phyloP scores from a whole-genome alignment of 1,140 invertebrate genomes.

The Galendromus occidentalis region DNA sequence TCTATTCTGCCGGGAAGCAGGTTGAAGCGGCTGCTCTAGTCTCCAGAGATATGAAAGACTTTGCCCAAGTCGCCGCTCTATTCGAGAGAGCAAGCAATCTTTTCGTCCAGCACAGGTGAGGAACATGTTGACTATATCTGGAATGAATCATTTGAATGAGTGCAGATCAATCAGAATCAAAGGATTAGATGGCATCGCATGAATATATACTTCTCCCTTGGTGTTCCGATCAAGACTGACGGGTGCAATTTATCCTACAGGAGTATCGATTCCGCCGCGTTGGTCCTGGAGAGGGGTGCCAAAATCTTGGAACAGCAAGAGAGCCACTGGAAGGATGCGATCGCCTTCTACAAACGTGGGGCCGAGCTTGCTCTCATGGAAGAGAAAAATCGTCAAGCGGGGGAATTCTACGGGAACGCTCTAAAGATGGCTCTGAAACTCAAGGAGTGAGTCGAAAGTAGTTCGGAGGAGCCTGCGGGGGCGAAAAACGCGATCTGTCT shows the following conservation, averaged over 20 bases:
- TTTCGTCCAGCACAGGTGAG: background rate
- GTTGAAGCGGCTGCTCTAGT: background rate
- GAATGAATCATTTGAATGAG: background rate
- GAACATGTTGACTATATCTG: background rate
- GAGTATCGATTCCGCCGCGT: background rate
- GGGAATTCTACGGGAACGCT: background rate
- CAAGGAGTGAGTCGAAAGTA: background rate
- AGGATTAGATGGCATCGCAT: background rate
- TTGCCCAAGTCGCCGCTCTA: background rate
- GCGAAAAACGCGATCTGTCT: too few relatives aligned
- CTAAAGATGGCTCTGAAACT: background rate
- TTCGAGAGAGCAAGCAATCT: constrained; percentile 7
- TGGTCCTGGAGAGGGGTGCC: background rate
- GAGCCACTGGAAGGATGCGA: background rate
- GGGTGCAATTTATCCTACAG: background rate
- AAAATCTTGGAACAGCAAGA: background rate
- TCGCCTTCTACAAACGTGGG: background rate
- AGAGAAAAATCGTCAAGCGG: background rate
- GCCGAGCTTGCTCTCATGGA: background rate
- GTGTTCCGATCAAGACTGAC: background rate
- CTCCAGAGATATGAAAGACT: constrained; percentile 9
- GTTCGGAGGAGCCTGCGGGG: too few relatives aligned
- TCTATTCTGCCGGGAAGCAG: background rate
- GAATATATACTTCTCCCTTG: background rate
- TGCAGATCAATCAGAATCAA: background rate